Conservation (phyloP, 2,797 vertebrate species). For the Danio albolineatus region DNA sequence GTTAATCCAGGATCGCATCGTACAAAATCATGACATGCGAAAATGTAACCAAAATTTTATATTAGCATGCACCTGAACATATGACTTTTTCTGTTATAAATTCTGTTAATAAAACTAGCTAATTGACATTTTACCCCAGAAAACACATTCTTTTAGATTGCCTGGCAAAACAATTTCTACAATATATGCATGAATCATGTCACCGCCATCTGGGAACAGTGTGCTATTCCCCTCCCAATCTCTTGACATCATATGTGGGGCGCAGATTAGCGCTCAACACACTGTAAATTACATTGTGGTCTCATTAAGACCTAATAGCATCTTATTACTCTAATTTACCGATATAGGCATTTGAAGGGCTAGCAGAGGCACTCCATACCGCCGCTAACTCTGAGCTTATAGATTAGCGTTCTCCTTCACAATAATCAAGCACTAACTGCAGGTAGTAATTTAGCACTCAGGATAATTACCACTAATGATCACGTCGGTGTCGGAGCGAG, state of each 20-base stretch:
- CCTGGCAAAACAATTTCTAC: neutral
- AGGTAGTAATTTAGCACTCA: slow-evolving; percentile 80
- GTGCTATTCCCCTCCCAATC: slow-evolving; percentile 45
- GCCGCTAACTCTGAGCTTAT: slow-evolving; percentile 69
- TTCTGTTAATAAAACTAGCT: neutral
- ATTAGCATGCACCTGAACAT: too few relatives aligned
- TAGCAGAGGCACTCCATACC: slow-evolving; percentile 67
- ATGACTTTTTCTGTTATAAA: neutral
- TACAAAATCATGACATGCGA: too few relatives aligned
- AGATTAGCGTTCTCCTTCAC: slow-evolving; percentile 72
- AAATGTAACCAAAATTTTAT: too few relatives aligned
- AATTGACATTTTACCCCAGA: neutral
- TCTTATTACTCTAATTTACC: slow-evolving; percentile 70
- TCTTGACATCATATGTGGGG: slow-evolving; percentile 65
- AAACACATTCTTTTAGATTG: neutral
- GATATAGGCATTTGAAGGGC: slow-evolving; percentile 66
- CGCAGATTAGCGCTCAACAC: slow-evolving; percentile 41
- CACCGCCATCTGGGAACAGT: slow-evolving; percentile 39
- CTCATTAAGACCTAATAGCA: slow-evolving; percentile 72
- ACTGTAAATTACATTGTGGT: slow-evolving; percentile 61
- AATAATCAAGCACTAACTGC: slow-evolving; percentile 68
- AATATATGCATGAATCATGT: slow-evolving; percentile 42
- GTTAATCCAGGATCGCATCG: too few relatives aligned
- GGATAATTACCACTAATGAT: slow-evolving; percentile 76
- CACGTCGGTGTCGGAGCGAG: slow-evolving; percentile 60